Percentiles rank a stretch among this genome's conserved stretches.
phyloP scores from a whole-genome alignment of 2,888 invertebrate species.

The Hyposoter dolosus region DNA sequence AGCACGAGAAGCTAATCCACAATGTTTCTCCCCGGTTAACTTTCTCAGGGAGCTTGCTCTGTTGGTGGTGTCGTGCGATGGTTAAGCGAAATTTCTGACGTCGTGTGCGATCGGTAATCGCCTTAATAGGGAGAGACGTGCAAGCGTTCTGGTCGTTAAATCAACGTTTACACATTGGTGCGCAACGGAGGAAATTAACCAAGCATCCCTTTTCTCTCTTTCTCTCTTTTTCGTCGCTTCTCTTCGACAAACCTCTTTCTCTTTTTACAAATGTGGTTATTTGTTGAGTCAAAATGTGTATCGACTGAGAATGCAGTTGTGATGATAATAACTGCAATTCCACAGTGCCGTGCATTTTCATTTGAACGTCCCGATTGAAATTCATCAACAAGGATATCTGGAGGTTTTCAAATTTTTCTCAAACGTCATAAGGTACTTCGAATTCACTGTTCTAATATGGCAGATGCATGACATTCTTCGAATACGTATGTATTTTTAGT shows the following conservation, averaged over 20 bases:
- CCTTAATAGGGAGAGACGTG: slow-evolving; percentile 66
- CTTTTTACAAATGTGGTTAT: background rate
- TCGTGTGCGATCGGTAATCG: slow-evolving; percentile 67
- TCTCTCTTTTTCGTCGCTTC: background rate
- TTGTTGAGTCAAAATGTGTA: background rate
- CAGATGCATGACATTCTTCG: background rate
- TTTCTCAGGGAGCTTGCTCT: slow-evolving; percentile 27
- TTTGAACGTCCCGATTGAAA: background rate
- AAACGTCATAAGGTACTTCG: background rate
- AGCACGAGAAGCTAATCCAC: slow-evolving; percentile 61
- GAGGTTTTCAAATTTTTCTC: background rate
- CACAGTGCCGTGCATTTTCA: background rate
- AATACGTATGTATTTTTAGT: too few relatives aligned
- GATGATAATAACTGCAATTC: background rate
- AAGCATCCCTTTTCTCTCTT: slow-evolving; percentile 23
- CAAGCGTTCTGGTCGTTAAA: slow-evolving; percentile 67
- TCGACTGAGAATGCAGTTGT: background rate
- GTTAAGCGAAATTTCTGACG: slow-evolving; percentile 66
- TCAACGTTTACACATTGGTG: slow-evolving; percentile 67
- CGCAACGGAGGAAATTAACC: slow-evolving; percentile 44
- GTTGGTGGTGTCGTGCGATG: slow-evolving; percentile 52
- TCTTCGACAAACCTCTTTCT: background rate
- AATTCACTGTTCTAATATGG: background rate
- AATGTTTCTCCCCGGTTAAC: slow-evolving; percentile 54
- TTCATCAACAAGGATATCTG: background rate